Evolutionary conservation across 1,140 invertebrate species (phyloP).

Genomic region (Drosophila varians): DNA sequence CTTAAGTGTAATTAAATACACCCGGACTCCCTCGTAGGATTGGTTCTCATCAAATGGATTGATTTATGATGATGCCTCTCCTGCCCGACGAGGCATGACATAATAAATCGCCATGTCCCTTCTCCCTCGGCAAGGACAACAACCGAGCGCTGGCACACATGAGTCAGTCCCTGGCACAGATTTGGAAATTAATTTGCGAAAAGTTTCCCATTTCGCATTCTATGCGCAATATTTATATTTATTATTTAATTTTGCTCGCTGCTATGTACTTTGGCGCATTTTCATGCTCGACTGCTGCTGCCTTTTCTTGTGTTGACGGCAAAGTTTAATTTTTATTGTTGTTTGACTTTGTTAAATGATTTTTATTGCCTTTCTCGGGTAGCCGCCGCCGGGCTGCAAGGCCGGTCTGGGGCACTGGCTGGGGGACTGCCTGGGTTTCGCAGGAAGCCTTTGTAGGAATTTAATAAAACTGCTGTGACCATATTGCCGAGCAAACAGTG

Average conservation of each 20-base stretch:
- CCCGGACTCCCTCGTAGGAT: conserved; percentile 17
- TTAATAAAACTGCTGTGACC: conserved; percentile 77
- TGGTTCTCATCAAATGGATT: conserved; percentile 73
- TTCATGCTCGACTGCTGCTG: conserved; percentile 57
- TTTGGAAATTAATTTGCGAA: conserved; percentile 69
- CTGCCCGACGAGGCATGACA: conserved; percentile 59
- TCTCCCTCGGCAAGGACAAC: conserved; percentile 25
- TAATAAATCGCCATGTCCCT: conserved; percentile 60
- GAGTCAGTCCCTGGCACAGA: conserved; percentile 22
- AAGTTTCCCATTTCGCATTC: conserved; percentile 63
- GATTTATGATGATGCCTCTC: conserved; percentile 72
- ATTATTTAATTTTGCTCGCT: conserved; percentile 74
- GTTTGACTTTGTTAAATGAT: conserved; percentile 82
- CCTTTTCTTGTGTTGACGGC: conserved; percentile 68
- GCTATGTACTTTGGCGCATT: conserved; percentile 68
- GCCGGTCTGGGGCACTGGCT: background rate
- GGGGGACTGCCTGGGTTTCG: too few species aligned
- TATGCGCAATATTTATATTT: conserved; percentile 72
- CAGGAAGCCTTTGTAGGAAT: conserved; percentile 76
- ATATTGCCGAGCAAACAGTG: conserved; percentile 74
- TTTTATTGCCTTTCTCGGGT: conserved; percentile 70
- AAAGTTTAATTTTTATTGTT: conserved; percentile 82
- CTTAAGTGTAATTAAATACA: conserved; percentile 80
- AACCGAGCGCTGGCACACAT: conserved; percentile 17
- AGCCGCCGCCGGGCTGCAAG: background rate